Percentiles rank a stretch among this genome's conserved stretches.
These are phyloP conservation scores for Barbus barbus DNA, from an alignment of 2,113 vertebrate species.

Conservation along the genomic window DNA sequence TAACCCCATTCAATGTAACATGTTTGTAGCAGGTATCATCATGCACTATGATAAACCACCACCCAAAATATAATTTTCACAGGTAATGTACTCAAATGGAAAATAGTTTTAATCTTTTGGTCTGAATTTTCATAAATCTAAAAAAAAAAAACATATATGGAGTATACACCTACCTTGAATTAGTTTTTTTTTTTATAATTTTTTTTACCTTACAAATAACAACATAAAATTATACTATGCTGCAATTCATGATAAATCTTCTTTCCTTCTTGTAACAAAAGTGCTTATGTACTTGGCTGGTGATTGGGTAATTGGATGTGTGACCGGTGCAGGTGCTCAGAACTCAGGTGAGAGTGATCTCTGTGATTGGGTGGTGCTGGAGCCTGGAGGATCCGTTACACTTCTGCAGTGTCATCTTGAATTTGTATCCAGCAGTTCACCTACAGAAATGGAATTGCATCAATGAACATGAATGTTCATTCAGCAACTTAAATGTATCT, in stretches of 20 bases:
- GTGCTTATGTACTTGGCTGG: no score
- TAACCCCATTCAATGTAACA: not conserved
- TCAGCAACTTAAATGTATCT: not conserved
- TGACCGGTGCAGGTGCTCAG: no score
- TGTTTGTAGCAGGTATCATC: not conserved
- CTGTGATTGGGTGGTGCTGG: no score
- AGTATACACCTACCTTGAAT: not conserved
- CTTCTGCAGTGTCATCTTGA: not conserved
- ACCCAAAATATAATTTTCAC: not conserved
- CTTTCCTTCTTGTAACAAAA: no score
- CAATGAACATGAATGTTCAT: not conserved
- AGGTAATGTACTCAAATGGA: not conserved
- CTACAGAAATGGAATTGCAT: not conserved
- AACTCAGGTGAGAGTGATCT: no score
- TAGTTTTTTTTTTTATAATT: no score
- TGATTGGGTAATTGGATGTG: no score
- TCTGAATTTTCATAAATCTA: not conserved
- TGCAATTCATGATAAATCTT: not conserved
- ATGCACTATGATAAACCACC: not conserved
- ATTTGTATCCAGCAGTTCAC: not conserved
- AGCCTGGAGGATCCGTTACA: no score
- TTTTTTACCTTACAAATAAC: not conserved
- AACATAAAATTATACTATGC: not conserved
- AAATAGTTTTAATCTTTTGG: not conserved
- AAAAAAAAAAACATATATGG: not conserved